These are phyloP conservation scores for Leptopilina drosophilae DNA, from an alignment of 2,888 invertebrate species.

Conservation along the genomic window DNA sequence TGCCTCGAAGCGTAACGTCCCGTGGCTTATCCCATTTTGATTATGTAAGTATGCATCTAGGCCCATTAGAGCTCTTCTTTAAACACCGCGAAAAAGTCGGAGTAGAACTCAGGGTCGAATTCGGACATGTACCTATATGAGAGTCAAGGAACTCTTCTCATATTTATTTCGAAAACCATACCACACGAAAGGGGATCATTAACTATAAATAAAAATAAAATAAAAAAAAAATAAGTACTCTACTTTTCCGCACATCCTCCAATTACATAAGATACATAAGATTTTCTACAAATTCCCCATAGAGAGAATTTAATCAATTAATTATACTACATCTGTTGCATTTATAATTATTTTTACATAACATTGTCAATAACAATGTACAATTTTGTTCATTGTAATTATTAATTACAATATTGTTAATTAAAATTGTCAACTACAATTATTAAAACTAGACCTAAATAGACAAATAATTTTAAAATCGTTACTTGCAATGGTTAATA, in stretches of 20 bases:
- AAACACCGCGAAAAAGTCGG: conserved; percentile 40
- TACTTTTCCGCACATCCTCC: no score
- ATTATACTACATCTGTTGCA: no score
- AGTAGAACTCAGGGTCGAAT: conserved; percentile 49
- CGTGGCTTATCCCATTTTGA: conserved; percentile 67
- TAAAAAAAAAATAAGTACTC: not conserved
- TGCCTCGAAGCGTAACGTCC: conserved; percentile 68
- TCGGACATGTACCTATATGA: conserved; percentile 20
- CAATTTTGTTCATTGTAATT: not conserved
- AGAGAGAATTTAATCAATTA: no score
- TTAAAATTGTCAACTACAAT: no score
- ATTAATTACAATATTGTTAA: no score
- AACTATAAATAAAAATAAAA: not conserved
- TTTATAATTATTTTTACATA: not conserved
- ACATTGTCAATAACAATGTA: not conserved
- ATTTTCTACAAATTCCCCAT: no score
- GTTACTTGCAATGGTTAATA: no score
- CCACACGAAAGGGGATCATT: not conserved
- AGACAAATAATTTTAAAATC: no score
- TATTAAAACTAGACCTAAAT: no score
- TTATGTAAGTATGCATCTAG: conserved; percentile 66
- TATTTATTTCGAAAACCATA: not conserved
- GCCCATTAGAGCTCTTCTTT: conserved; percentile 53
- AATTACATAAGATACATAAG: no score
- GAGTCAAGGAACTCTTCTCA: conserved; percentile 51